Evolutionary conservation across 2,888 invertebrate genomes (phyloP).

Genomic region (Tuberolachnus salignus): DNA sequence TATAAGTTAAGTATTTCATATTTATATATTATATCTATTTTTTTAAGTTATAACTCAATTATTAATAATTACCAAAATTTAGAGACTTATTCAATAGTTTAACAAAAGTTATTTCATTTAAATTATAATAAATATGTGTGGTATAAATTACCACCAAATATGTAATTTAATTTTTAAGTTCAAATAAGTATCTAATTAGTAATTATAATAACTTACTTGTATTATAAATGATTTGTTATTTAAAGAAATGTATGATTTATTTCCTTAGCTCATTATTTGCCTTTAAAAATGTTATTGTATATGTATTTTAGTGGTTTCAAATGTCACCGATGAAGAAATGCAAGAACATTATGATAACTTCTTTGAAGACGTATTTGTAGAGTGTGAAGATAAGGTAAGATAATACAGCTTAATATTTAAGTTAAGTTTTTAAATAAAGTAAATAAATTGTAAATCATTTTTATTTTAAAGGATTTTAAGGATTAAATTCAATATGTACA

Average conservation of each 20-base stretch:
- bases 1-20: too few species aligned
- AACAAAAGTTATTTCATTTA: too few species aligned
- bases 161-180: not conserved
- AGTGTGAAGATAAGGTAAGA: slow-evolving; percentile 90
- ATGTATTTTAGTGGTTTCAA: slow-evolving; percentile 76
- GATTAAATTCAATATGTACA: too few species aligned
- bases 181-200: too few species aligned
- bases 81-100: too few species aligned
- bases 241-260: not conserved
- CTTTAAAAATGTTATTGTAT: not conserved
- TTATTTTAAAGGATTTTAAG: too few species aligned
- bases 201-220: not conserved
- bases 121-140: too few species aligned
- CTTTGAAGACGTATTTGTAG: slow-evolving; percentile 99
- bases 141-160: not conserved
- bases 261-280: not conserved
- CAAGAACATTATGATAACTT: slow-evolving; percentile 99
- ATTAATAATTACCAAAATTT: too few species aligned
- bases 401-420: not conserved
- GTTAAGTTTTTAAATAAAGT: not conserved
- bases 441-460: not conserved
- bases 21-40: too few species aligned
- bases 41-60: too few species aligned
- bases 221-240: not conserved
- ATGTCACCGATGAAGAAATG: slow-evolving; percentile 97